phyloP scores from a whole-genome alignment of 2,797 vertebrate species.

The Urosaurus nigricauda region DNA sequence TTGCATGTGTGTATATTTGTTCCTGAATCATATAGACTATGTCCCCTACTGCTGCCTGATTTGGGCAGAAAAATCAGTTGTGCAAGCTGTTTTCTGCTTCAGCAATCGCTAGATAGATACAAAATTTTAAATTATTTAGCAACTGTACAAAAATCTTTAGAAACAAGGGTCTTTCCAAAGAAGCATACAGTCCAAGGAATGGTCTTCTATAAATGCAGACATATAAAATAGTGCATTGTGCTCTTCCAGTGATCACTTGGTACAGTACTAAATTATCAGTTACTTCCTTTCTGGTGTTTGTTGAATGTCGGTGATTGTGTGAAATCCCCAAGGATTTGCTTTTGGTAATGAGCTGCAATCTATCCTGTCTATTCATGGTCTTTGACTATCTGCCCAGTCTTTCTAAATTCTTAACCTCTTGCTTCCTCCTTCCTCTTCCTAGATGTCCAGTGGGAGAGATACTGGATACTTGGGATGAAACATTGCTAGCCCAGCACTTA shows the following conservation, averaged over 20 bases:
- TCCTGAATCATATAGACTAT: neutral
- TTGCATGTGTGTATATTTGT: neutral
- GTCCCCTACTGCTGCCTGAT: neutral
- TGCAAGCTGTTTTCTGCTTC: neutral
- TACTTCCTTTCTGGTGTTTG: constrained; percentile 68
- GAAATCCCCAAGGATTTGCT: constrained; percentile 66
- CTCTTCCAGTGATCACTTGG: constrained; percentile 53
- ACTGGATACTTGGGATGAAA: constrained; percentile 80
- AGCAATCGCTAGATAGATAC: neutral
- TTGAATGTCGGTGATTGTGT: constrained; percentile 66
- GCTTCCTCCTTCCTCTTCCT: constrained; percentile 79
- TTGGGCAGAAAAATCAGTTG: neutral
- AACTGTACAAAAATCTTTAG: constrained; percentile 20
- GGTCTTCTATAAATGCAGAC: neutral
- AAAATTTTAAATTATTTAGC: constrained; percentile 34
- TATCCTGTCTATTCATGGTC: constrained; percentile 61
- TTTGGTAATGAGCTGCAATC: constrained; percentile 79
- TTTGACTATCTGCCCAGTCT: constrained; percentile 80
- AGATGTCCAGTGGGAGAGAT: constrained; percentile 80
- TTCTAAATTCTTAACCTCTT: constrained; percentile 80
- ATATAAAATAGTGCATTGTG: constrained; percentile 34
- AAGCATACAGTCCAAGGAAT: neutral
- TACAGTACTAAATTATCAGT: constrained; percentile 61
- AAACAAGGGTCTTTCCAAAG: constrained; percentile 33
- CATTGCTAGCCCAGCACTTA: constrained; percentile 70